A percentile compares a stretch with the other conserved stretches of the same genome.
Evolutionary conservation across 2,888 invertebrate species (phyloP).

Genomic region (Andrena fulva): DNA sequence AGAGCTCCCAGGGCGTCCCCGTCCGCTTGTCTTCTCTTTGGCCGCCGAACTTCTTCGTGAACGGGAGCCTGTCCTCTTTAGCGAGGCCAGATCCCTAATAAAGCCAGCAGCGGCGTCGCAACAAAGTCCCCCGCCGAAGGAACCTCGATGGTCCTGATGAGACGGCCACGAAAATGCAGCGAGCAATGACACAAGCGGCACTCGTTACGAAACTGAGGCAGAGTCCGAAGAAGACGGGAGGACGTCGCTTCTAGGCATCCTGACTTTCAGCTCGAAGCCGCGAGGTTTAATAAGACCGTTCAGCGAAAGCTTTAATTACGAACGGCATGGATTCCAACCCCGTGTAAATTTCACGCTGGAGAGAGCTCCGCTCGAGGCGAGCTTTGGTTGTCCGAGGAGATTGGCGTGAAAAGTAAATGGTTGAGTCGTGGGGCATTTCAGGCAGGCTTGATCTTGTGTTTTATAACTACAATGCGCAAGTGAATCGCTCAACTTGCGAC

Average conservation of each 20-base stretch:
- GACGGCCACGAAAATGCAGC: conserved; percentile 60
- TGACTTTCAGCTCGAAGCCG: conserved; percentile 35
- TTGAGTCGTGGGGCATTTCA: neutral
- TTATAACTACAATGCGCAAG: neutral
- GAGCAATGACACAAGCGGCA: conserved; percentile 57
- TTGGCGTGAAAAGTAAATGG: neutral
- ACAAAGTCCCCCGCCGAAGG: neutral
- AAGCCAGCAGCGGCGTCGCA: conserved; percentile 31
- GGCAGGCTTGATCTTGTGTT: neutral
- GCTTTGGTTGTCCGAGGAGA: neutral
- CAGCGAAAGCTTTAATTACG: conserved; percentile 29
- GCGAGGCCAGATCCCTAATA: conserved; percentile 62
- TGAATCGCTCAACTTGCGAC: neutral
- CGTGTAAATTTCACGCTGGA: conserved; percentile 20
- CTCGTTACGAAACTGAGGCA: conserved; percentile 62
- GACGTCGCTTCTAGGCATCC: neutral
- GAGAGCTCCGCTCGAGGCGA: neutral
- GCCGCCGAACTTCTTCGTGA: conserved; percentile 8
- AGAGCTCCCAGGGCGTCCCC: conserved; percentile 36
- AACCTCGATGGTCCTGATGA: conserved; percentile 8
- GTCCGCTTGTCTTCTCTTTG: neutral
- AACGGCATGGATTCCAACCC: conserved; percentile 20
- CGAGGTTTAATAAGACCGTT: conserved; percentile 59
- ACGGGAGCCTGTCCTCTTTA: conserved; percentile 3
- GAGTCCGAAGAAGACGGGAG: conserved; percentile 1